phyloP scores from a whole-genome alignment of 2,888 invertebrate genomes.

The Luffia ferchaultella region DNA sequence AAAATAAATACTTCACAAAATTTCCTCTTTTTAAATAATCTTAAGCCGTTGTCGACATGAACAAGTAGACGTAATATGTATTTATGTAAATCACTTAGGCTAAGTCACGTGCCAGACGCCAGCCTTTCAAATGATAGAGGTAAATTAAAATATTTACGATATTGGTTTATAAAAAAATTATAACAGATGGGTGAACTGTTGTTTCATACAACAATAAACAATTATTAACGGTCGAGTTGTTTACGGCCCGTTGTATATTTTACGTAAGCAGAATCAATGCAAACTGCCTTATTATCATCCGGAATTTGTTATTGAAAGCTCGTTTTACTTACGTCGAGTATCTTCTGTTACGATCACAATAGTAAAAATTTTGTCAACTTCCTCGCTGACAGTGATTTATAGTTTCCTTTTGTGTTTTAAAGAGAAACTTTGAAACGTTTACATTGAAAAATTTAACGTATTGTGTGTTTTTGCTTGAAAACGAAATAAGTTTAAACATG shows the following conservation, averaged over 20 bases:
- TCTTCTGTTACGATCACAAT: conserved; percentile 11
- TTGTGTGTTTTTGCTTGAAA: neutral
- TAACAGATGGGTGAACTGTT: too few relatives aligned
- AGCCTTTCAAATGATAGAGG: too few relatives aligned
- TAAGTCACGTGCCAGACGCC: neutral
- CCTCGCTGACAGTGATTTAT: conserved; percentile 51
- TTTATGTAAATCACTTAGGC: neutral
- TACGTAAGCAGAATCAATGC: conserved; percentile 26
- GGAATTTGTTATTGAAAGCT: conserved; percentile 26
- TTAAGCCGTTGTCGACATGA: neutral
- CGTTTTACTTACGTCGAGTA: conserved; percentile 26
- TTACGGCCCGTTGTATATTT: conserved; percentile 41
- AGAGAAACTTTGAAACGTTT: neutral
- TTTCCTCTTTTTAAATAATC: too few relatives aligned
- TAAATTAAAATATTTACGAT: too few relatives aligned
- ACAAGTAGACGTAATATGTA: neutral
- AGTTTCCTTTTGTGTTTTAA: conserved; percentile 8
- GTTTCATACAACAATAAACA: too few relatives aligned
- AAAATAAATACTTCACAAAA: neutral
- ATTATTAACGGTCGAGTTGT: conserved; percentile 33
- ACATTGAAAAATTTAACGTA: neutral
- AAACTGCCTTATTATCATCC: conserved; percentile 26
- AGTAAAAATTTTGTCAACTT: conserved; percentile 18
- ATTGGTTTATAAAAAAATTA: too few relatives aligned
- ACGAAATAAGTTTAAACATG: neutral